These are phyloP conservation scores for Drosophila ananassae DNA, from an alignment of 1,140 invertebrate genomes.

Conservation along the genomic window DNA sequence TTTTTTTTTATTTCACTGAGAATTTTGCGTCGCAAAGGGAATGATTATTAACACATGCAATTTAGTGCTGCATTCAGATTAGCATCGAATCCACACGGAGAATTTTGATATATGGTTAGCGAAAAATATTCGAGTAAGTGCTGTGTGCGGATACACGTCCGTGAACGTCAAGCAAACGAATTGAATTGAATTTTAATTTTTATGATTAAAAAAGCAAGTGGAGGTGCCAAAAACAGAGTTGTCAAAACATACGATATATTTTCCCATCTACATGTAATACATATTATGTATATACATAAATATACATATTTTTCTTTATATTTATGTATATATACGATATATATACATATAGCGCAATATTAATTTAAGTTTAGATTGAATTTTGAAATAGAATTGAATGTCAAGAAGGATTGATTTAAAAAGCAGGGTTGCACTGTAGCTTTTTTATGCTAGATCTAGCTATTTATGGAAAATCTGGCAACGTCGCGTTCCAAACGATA, in stretches of 20 bases:
- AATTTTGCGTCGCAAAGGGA: conserved; percentile 64
- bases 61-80: conserved; percentile 68
- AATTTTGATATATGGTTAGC: conserved; percentile 73
- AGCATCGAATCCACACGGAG: conserved; percentile 59
- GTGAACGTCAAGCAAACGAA: conserved; percentile 75
- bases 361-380: not conserved
- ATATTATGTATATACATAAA: not conserved
- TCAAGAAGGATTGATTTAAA: not conserved
- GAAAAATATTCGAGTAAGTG: conserved; percentile 65
- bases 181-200: conserved; percentile 57
- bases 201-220: conserved; percentile 68
- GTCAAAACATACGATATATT: conserved; percentile 21
- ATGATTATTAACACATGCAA: conserved; percentile 57
- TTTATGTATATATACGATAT: not conserved
- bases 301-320: not conserved
- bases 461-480: not conserved
- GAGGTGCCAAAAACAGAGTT: conserved; percentile 29
- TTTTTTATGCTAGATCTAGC: not conserved
- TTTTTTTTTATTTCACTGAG: conserved; percentile 60
- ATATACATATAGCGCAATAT: not conserved
- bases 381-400: not conserved
- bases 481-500: too few relatives aligned
- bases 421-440: not conserved
- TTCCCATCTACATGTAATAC: conserved; percentile 19
- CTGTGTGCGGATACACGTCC: conserved; percentile 65